These are phyloP conservation scores for Rhynchotus rufescens DNA, from an alignment of 2,797 vertebrate genomes.

Conservation along the genomic window DNA sequence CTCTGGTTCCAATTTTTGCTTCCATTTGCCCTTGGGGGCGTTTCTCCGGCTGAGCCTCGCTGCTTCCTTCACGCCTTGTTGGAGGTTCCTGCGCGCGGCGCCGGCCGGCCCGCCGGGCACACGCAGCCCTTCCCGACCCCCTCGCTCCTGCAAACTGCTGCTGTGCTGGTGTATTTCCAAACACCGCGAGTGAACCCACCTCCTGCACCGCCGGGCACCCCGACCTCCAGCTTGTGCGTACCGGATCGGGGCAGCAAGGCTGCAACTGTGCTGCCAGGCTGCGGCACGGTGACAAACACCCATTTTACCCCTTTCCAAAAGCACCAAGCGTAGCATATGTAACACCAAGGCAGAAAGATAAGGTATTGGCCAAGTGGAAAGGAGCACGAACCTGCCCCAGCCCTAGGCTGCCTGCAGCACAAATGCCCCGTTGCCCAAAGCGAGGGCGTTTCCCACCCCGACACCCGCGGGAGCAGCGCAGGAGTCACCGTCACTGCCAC, in stretches of 20 bases:
- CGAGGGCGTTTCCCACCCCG: background rate
- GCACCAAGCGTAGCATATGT: background rate
- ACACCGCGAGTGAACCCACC: background rate
- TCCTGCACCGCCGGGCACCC: background rate
- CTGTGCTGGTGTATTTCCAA: background rate
- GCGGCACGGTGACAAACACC: background rate
- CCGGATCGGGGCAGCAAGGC: no score
- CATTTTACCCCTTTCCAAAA: background rate
- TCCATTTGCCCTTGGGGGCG: constrained; percentile 58
- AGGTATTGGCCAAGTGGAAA: background rate
- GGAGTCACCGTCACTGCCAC: no score
- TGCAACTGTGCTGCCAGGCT: background rate
- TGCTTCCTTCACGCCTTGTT: constrained; percentile 48
- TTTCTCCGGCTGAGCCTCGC: background rate
- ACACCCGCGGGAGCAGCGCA: no score
- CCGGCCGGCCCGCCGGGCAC: fast-evolving
- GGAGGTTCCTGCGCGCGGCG: background rate
- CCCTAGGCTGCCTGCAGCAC: background rate
- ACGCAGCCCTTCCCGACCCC: fast-evolving
- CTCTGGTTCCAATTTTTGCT: constrained; percentile 64
- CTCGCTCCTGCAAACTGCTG: no score
- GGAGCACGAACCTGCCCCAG: background rate
- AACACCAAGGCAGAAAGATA: background rate
- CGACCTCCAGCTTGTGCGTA: background rate
- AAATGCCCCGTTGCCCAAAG: fast-evolving